Base-by-base conservation (phyloP, 2,888 invertebrate genomes). In the Chymomyza caudatula region DNA sequence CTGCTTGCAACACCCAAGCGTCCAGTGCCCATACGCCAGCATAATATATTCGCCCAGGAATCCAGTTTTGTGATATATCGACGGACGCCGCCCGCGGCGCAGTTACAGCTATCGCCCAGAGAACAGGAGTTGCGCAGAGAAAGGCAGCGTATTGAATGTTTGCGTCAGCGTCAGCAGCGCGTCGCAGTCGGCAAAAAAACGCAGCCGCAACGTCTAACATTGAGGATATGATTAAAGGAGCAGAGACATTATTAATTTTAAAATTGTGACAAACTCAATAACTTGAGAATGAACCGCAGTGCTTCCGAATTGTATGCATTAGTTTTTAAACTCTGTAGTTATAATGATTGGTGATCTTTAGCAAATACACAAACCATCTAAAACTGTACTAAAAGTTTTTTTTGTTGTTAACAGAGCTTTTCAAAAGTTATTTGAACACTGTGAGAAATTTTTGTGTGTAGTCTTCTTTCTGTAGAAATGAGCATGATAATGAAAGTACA, bases 231-330 rank as follows among this genome's bases (percentile, higher is more conserved):
- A 65, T 37, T 37, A 37, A 13, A 5, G 25, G 17, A 15, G 17
- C 58, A 55, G n/a, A 5, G 43, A 37, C 54, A 29, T 29, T 5
- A 29, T 11, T 37, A 37, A 37, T 42, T 47, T 20, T 47, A 42
- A n/a, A 17, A n/a, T 5, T 3, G 5, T 61, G 61, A 72, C 64
- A 60, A 63, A 61, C 55, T 53, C 17, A 55, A 61, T 17, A 43
- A 25, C 1, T 43, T 58, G 56, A 20, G 37, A n/a, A 6, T 47
- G 44, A 23, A 43, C 57, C 52, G 15, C 60, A 71, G 77, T 70
- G 82, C 79, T 79, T 82, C 79, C 79, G 54, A 59, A 52, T 25
- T 55, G 58, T 81, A 74, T 76, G 65, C 78, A 66, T 63, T 73
- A 69, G 63, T 23, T 52, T 60, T 61, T 42, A 60, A 13, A 42